Conservation (phyloP, 2,113 vertebrate species). For the Thymallus thymallus region DNA sequence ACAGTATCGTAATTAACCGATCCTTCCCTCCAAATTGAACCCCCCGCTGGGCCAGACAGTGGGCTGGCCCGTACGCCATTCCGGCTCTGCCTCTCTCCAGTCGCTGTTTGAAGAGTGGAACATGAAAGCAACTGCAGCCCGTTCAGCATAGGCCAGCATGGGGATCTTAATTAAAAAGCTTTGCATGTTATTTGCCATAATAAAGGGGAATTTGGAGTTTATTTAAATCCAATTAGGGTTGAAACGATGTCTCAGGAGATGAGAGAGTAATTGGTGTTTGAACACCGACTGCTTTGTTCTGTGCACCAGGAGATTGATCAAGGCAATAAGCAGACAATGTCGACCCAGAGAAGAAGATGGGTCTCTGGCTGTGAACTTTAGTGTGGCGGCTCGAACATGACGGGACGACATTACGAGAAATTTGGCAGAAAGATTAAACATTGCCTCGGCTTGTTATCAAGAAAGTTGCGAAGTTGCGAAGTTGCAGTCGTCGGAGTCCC, state of each 20-base stretch:
- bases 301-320: conserved; percentile 87
- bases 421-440: conserved; percentile 24
- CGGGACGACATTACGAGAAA: conserved; percentile 64
- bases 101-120: conserved; percentile 81
- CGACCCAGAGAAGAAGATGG: conserved; percentile 68
- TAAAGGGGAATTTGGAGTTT: conserved; percentile 95
- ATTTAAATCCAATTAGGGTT: conserved; percentile 99
- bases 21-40: conserved; percentile 33
- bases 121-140: conserved; percentile 85
- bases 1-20: conserved; percentile 57
- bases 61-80: conserved; percentile 40
- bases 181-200: conserved; percentile 93
- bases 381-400: conserved; percentile 34
- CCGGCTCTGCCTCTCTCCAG: conserved; percentile 56
- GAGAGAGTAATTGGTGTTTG: conserved; percentile 86
- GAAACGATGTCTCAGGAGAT: conserved; percentile 76
- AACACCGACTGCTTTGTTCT: conserved; percentile 93
- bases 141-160: conserved; percentile 81
- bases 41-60: conserved; percentile 55
- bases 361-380: conserved; percentile 7
- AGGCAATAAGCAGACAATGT: conserved; percentile 84
- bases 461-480: too few relatives aligned
- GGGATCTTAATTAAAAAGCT: conserved; percentile 96
- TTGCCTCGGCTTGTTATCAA: too few relatives aligned
- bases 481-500: too few relatives aligned